A percentile compares a stretch with the other conserved stretches of the same genome.
These are phyloP conservation scores for Tetrax tetrax DNA, from an alignment of 2,113 vertebrate genomes.

Conservation along the genomic window DNA sequence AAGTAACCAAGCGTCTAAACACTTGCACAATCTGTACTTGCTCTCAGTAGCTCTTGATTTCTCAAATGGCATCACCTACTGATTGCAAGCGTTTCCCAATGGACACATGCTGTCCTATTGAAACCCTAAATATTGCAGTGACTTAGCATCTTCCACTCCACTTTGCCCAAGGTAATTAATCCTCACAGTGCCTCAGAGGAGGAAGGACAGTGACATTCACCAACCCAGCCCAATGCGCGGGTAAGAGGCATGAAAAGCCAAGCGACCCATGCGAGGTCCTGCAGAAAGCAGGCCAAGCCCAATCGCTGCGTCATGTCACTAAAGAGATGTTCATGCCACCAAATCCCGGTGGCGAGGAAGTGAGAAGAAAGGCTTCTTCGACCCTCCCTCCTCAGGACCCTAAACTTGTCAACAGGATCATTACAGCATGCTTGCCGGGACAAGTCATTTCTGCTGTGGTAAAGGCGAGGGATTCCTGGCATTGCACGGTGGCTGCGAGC, in stretches of 20 bases:
- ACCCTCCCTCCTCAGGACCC: background rate
- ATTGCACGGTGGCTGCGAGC: accelerated
- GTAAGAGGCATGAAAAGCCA: background rate
- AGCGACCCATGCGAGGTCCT: background rate
- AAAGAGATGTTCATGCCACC: background rate
- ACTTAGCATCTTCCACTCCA: background rate
- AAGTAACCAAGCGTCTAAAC: background rate
- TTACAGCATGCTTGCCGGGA: background rate
- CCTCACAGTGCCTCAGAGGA: background rate
- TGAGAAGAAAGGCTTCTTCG: background rate
- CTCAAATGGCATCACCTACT: background rate
- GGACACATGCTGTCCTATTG: background rate
- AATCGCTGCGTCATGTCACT: background rate
- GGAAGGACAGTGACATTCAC: background rate
- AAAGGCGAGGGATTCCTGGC: background rate
- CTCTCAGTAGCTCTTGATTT: background rate
- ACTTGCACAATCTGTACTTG: slow-evolving; percentile 17
- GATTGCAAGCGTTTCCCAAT: background rate
- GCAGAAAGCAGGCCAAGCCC: background rate
- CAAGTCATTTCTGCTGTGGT: background rate
- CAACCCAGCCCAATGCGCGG: background rate
- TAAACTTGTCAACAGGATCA: background rate
- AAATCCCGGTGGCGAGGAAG: background rate
- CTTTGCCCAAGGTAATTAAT: slow-evolving; percentile 5
- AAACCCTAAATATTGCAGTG: slow-evolving; percentile 8